Evolutionary conservation across 2,113 vertebrate species (phyloP).

Genomic region (Halcyon malimbica): DNA sequence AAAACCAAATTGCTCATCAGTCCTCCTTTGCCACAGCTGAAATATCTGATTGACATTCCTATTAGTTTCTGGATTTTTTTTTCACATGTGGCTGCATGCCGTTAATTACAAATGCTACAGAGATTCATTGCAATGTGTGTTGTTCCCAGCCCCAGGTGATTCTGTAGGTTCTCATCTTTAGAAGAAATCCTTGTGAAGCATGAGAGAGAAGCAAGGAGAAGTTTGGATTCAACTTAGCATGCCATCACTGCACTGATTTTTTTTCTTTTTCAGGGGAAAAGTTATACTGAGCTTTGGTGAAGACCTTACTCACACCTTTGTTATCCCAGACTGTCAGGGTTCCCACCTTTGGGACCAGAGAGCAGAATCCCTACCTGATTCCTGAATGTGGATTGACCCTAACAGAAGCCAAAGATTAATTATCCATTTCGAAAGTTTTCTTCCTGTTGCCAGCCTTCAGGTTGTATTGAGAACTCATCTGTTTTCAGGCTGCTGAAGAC

Average conservation of each 20-base stretch:
- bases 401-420: background rate
- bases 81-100: background rate
- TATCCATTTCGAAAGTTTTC: background rate
- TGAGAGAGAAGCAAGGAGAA: background rate
- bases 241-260: background rate
- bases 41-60: background rate
- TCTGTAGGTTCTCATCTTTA: background rate
- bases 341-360: background rate
- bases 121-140: background rate
- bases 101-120: background rate
- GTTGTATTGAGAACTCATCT: background rate
- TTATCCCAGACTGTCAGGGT: background rate
- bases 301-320: background rate
- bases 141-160: accelerated
- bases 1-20: background rate
- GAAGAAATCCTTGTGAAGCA: background rate
- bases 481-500: slow-evolving; percentile 29
- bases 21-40: background rate
- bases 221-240: background rate
- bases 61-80: background rate
- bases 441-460: background rate
- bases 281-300: background rate
- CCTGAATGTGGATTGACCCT: background rate
- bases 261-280: background rate
- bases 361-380: background rate